Base-by-base conservation (phyloP, 37 sponge, comb jelly and placozoan genomes). In the Aplysina aerophoba region DNA sequence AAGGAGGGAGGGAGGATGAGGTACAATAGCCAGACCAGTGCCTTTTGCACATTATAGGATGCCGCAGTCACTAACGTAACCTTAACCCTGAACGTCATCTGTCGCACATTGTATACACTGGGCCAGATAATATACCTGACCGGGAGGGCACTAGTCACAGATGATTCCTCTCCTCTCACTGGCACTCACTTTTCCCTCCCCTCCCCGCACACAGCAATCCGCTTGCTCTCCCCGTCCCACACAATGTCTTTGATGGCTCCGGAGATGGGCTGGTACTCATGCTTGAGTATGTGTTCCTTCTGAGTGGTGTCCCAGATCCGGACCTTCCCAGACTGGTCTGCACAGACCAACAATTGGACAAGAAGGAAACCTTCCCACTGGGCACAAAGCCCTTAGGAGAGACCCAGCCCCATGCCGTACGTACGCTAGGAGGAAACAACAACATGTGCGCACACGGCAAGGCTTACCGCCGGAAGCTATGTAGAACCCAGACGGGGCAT, bases 301-400 rank as follows among this genome's bases (percentile, higher is more conserved):
- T 98, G 95, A n/a, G 95, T 94, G 30, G 99, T 96, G 77, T 98
- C 99, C 99, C 99, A 98, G 40, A 98, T 95, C 8, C 95, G 85
- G n/a, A 98, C 91, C 83, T 98, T 96, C 12, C 96, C 98, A 75
- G 92, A 88, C 17, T 56, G 71, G 72, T 97, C 95, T 91, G 62
- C 21, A 50, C 28, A 67, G 19, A 86, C n/a, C 2, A 55, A 54
- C 72, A 31, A 55, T 12, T 28, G n/a, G 79, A 3, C 50, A 80
- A 22, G 40, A 57, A 41, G 41, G n/a, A n/a, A n/a, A n/a, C n/a
- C n/a, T n/a, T n/a, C n/a, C n/a, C n/a, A n/a, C n/a, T n/a, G n/a
- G n/a, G n/a, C n/a, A 71, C 34, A 34, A 37, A 44, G 19, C 38
- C 12, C 27, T 21, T 40, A 59, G 59, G 40, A 24, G 34, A 50